Evolutionary conservation across 2,797 vertebrate species (phyloP), one percentile per base, ranked within the genome.

Genomic region (Capromys pilorides): DNA sequence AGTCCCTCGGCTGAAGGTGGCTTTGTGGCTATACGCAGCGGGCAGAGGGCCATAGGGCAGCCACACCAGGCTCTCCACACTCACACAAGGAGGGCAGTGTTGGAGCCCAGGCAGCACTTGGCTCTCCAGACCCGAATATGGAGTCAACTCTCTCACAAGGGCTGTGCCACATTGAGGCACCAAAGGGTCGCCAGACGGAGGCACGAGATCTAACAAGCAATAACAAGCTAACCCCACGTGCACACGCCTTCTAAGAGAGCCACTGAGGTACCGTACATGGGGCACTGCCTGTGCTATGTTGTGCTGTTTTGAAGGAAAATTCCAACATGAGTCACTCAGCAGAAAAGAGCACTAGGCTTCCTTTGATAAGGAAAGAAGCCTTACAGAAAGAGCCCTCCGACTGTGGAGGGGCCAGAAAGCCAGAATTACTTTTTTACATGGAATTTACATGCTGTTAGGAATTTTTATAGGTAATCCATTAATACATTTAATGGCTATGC

Each of bases 291-390:
- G 13, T 31, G 31, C 49, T 94, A 85, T 91, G 89, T 24, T 86
- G 8, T 24, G 51, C 88, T 66, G 61, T 83, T 90, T 41, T 54
- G 49, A 96, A 92, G 54, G 75, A 88, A 97, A 94, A 93, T 88
- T 80, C 85, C 61, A 62, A 86, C 84, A 12, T 62, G 57, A 95
- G 86, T 90, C 41, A 64, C 61, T 95, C 36, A 84, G 79, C 69
- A 71, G 86, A n/a, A 45, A 81, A 3, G 21, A 93, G 69, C 54
- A 85, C 8, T 66, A 61, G 19, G n/a, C 21, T 45, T 71, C 31
- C n/a, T 81, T 66, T 16, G 75, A 71, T 71, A 41, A 88, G n/a
- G 41, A 86, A 94, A 28, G 6, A 2, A 77, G 11, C 61, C 59
- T 86, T 13, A 2, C 13, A 18, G 66, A 62, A 85, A 94, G 41